Evolutionary conservation across 1,140 invertebrate genomes (phyloP), one percentile per base, ranked within the genome.

Genomic region (Eciton burchellii): DNA sequence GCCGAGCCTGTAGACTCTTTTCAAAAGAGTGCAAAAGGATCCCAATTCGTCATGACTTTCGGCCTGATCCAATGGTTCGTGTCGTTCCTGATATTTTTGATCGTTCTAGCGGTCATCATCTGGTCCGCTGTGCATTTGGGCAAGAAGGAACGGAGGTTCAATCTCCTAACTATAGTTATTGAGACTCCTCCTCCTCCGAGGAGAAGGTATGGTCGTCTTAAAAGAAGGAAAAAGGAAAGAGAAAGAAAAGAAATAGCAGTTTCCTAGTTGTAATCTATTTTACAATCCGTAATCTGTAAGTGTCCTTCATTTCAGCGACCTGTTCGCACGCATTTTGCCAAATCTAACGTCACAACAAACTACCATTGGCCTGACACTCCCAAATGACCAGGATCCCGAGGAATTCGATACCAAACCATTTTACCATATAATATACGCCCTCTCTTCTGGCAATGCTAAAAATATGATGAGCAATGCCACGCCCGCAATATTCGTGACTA

Each of bases 81-180:
- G n/a, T 86, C 73, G 1, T 52, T 86, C 35, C 3, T 9, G 6
- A 43, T 81, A 57, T 83, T 87, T 52, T 45, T 68, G 0, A 4
- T 29, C 2, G 14, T 87, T n/a, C 0, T 86, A 0, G 0, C 3
- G 6, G 12, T 73, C 43, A 83, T 86, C 5, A 24, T 35, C n/a
- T 84, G 70, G 47, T 54, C 79, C 35, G 24, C 59, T 24, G n/a
- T 87, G 52, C 79, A 89, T 49, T 24, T 87, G 35, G 71, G 85
- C 8, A 62, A 49, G 9, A 57, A 95, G 94, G 84, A 96, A 95
- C 43, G n/a, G 0, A 19, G 41, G 1, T n/a, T 14, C 6, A 47
- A 43, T 47, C 21, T 29, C 16, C 1, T 0, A 9, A 1, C 5
- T 1, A 60, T 21, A 60, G 45, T 24, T 24, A 2, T 26, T 2